phyloP scores from a whole-genome alignment of 2,797 vertebrate species.

The Cossypha dichroa region DNA sequence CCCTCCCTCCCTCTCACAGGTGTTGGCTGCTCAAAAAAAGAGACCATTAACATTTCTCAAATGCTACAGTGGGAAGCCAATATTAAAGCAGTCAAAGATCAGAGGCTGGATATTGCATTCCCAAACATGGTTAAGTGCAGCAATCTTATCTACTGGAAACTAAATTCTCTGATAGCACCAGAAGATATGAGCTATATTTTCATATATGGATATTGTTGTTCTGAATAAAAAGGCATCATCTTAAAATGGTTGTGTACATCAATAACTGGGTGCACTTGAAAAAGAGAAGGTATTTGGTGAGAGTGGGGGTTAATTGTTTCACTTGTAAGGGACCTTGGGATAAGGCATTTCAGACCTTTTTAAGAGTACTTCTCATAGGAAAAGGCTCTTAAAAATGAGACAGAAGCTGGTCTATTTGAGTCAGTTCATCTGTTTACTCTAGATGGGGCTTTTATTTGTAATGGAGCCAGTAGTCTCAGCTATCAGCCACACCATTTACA shows the following conservation, averaged over 20 bases:
- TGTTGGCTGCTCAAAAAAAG: neutral
- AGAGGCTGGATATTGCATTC: neutral
- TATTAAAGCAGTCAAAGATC: neutral
- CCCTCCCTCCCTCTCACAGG: neutral
- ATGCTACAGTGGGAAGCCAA: neutral
- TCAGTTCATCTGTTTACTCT: slow-evolving; percentile 15
- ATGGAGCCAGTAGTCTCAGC: slow-evolving; percentile 32
- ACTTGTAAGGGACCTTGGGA: neutral
- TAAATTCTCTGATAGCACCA: neutral
- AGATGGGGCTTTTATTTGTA: slow-evolving; percentile 36
- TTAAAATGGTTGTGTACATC: neutral
- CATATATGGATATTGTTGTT: neutral
- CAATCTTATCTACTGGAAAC: neutral
- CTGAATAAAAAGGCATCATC: neutral
- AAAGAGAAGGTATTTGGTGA: neutral
- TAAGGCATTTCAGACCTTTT: neutral
- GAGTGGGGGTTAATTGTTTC: neutral
- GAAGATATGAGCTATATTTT: neutral
- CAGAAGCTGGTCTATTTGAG: neutral
- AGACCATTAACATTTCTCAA: neutral
- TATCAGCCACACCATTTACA: slow-evolving; percentile 56
- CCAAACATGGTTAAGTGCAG: neutral
- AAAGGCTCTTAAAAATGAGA: neutral
- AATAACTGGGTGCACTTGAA: neutral
- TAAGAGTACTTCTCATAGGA: neutral